Base-by-base conservation (phyloP, 1,140 invertebrate species). In the Hyposmocoma kahamanoa region DNA sequence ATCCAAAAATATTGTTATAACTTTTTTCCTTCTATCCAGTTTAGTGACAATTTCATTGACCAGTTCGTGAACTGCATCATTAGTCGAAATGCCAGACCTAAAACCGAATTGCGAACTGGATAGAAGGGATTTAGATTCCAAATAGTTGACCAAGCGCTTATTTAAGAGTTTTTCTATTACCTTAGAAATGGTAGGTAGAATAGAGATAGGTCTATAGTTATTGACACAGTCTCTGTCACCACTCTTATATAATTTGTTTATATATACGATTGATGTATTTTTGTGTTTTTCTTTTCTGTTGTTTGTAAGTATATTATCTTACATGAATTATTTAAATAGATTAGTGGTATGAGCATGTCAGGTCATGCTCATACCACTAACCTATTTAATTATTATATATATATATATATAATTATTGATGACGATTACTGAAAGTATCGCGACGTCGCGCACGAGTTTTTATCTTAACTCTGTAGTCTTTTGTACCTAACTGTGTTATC, bases 1-100 rank as follows among this genome's bases (percentile, higher is more conserved):
- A 43, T 62, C 59, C 5, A 60, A 22, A 38, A 61, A 67, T 15
- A 67, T 45, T 11, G 13, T 53, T n/a, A 55, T n/a, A 22, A 11
- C 22, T 49, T 56, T 56, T 45, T 45, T 39, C n/a, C 42, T 42
- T 1, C 45, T 34, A 41, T 62, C 56, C n/a, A 62, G 36, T 22
- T 53, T 51, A 3, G 11, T 10, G 15, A 30, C 21, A 24, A 52
- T 13, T 10, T n/a, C 11, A 6, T 3, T 10, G 21, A 24, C 20
- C 11, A 52, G 34, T 26, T 44, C 5, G 1, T 41, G 17, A 3
- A 39, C 20, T 39, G 50, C 50, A 22, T 45, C 32, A 2, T 9
- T 13, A 15, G 42, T 45, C n/a, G 42, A 52, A 13, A 13, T 38
- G 15, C 18, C 8, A 1, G 10, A 22, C 20, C 50, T 6, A 15